Percentiles rank a stretch among this genome's conserved stretches.
phyloP scores from a whole-genome alignment of 2,797 vertebrate genomes.

The Lithobates pipiens region DNA sequence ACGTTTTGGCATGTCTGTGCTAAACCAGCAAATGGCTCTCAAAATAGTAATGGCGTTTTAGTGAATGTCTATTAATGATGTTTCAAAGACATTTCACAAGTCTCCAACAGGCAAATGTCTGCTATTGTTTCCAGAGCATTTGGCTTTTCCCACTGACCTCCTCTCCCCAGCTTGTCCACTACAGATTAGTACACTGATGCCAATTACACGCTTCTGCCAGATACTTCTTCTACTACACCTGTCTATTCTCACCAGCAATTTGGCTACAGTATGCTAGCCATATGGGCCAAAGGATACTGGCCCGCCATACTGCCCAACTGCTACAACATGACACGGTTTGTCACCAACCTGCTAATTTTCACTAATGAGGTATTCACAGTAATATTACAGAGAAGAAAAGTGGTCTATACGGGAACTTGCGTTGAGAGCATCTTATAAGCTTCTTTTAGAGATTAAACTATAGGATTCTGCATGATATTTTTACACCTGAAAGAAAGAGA shows the following conservation, averaged over 20 bases:
- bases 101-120: conserved; percentile 7
- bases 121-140: neutral
- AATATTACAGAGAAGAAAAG: neutral
- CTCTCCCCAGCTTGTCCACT: neutral
- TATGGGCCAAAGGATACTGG: neutral
- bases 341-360: conserved; percentile 20
- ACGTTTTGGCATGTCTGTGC: neutral
- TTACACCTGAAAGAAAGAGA: neutral
- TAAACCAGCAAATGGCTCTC: neutral
- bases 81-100: conserved; percentile 17
- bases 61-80: neutral
- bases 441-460: neutral
- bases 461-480: neutral
- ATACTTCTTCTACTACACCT: conserved; percentile 33
- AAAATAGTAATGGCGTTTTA: no score
- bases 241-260: conserved; percentile 6
- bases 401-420: neutral
- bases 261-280: conserved; percentile 1
- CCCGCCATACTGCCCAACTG: conserved; percentile 13
- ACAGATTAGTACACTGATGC: conserved; percentile 12
- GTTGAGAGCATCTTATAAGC: no score
- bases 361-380: conserved; percentile 7
- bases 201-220: conserved; percentile 8
- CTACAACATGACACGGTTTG: neutral
- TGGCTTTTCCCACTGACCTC: conserved; percentile 28